These are phyloP conservation scores for Pseudachorutes palmiensis DNA, from an alignment of 1,140 invertebrate species.

Conservation along the genomic window DNA sequence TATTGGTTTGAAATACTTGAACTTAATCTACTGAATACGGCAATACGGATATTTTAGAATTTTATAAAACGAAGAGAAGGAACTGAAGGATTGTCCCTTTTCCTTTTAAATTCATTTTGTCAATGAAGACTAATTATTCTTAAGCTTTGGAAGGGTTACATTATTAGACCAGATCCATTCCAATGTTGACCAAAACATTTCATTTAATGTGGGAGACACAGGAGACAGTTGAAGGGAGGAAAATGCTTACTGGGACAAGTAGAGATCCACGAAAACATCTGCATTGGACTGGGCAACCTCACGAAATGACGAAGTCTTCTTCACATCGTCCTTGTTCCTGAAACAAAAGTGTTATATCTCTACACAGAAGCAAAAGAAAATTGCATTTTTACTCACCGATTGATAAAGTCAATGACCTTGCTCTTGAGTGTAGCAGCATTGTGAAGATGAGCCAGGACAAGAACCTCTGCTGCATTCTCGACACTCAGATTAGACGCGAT, in stretches of 20 bases:
- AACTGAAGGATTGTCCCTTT: too few species aligned
- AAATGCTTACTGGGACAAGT: conserved; percentile 27
- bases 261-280: conserved; percentile 33
- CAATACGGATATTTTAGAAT: too few species aligned
- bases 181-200: too few species aligned
- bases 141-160: too few species aligned
- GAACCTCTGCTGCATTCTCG: conserved; percentile 32
- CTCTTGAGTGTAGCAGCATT: conserved; percentile 29
- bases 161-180: too few species aligned
- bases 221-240: neutral
- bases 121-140: too few species aligned
- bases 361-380: neutral
- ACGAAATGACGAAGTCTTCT: conserved; percentile 30
- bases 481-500: conserved; percentile 31
- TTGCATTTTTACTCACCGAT: neutral
- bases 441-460: conserved; percentile 36
- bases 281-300: conserved; percentile 29
- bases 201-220: neutral
- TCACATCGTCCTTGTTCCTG: conserved; percentile 37
- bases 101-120: too few species aligned
- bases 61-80: too few species aligned
- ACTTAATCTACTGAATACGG: too few species aligned
- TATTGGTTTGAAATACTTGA: too few species aligned
- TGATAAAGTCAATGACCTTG: conserved; percentile 24
- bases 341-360: conserved; percentile 1